phyloP scores from a whole-genome alignment of 2,113 vertebrate genomes.

The Petaurus breviceps region DNA sequence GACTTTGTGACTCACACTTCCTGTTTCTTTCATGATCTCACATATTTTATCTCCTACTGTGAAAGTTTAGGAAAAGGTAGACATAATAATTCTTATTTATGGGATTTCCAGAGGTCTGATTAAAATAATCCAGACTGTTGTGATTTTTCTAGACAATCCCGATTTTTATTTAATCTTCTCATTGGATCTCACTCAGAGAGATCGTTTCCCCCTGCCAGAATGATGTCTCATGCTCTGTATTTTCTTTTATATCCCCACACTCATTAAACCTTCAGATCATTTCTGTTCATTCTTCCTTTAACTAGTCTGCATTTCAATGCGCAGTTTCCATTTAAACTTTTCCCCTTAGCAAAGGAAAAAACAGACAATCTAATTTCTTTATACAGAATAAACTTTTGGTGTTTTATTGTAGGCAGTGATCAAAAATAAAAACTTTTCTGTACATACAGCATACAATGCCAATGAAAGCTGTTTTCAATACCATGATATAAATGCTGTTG shows the following conservation, averaged over 20 bases:
- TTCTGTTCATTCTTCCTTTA: slow-evolving; percentile 37
- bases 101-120: background rate
- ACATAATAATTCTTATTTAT: slow-evolving; percentile 29
- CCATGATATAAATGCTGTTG: slow-evolving; percentile 34
- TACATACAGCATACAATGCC: slow-evolving; percentile 79
- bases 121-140: background rate
- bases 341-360: slow-evolving; percentile 60
- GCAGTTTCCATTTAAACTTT: background rate
- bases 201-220: slow-evolving; percentile 17
- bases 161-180: slow-evolving; percentile 15
- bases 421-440: slow-evolving; percentile 84
- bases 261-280: slow-evolving; percentile 18
- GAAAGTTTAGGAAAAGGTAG: slow-evolving; percentile 45
- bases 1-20: background rate
- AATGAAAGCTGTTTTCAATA: slow-evolving; percentile 69
- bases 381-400: slow-evolving; percentile 80
- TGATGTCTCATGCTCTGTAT: background rate
- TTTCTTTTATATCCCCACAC: background rate
- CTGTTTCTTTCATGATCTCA: slow-evolving; percentile 22
- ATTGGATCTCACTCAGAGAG: background rate
- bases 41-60: slow-evolving; percentile 6
- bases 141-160: slow-evolving; percentile 18
- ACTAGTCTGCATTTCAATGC: slow-evolving; percentile 18
- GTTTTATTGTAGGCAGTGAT: slow-evolving; percentile 77
- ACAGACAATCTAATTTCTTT: slow-evolving; percentile 41